phyloP scores from a whole-genome alignment of 92 coral and sea anemone genomes.

The Pocillopora meandrina region DNA sequence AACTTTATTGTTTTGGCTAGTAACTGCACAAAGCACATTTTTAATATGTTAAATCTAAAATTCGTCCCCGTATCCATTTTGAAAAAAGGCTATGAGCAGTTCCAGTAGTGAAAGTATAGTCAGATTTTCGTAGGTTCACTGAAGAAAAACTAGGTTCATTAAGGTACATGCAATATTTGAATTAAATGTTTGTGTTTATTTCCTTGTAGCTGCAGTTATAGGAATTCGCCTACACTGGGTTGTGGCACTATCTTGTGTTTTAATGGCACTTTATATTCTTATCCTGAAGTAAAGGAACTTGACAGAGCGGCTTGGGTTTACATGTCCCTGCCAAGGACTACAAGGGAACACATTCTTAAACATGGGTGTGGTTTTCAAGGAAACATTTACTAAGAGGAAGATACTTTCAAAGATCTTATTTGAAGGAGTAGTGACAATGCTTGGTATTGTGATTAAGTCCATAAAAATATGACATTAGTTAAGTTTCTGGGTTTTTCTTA shows the following conservation, averaged over 20 bases:
- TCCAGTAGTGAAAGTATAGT: no score
- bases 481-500: background rate
- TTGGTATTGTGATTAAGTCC: background rate
- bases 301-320: background rate
- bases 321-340: background rate
- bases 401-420: background rate
- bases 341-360: background rate
- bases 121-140: no score
- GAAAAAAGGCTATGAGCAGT: no score
- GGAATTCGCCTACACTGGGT: conserved; percentile 98
- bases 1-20: no score
- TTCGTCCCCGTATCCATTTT: no score
- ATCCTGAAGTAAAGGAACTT: conserved; percentile 62
- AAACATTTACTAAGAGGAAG: background rate
- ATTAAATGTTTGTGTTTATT: conserved; percentile 5
- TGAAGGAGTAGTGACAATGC: background rate
- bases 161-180: background rate
- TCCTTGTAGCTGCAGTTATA: conserved; percentile 89
- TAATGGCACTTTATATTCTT: conserved; percentile 83
- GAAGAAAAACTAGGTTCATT: no score
- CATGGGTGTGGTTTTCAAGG: background rate
- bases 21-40: no score
- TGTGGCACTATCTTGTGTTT: conserved; percentile 82
- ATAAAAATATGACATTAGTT: background rate
- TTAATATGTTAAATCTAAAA: no score